Evolutionary conservation across 2,113 vertebrate genomes (phyloP), one percentile per base, ranked within the genome.

Genomic region (Isichthys henryi): DNA sequence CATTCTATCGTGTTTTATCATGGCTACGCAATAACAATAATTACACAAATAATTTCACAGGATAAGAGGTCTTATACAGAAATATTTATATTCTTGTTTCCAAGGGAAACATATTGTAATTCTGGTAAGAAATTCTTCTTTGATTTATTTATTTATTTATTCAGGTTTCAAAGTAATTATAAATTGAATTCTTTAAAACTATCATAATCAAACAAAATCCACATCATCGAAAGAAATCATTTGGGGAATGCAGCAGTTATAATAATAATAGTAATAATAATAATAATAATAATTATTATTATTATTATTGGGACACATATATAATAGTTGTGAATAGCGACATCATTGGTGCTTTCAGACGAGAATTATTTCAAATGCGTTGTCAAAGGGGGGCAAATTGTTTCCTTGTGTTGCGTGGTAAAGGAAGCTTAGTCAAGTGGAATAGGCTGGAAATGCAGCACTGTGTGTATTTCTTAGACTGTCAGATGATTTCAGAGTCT

Each of bases 401-500:
- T 80, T 80, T 80, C 15, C 74, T 35, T 19, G 35, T 80, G 74
- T 80, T 80, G 4, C 43, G 74, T 19, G 17, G 74, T 43, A 80
- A 84, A 10, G 45, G n/a, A 48, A 48, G 35, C 43, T 83, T 45
- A 84, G 19, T 77, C 13, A n/a, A 84, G 31, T 82, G 77, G 5
- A 82, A 84, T 48, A 46, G 43, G 8, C 80, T 46, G 39, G 15
- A 9, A 48, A 48, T 9, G 21, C 80, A 84, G 46, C 80, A 84
- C 39, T 23, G 84, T 89, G 92, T 90, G 88, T 91, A 66, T 91
- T 87, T 88, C 92, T 93, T 92, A 91, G 91, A 93, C 91, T 93
- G 93, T 92, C 94, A 95, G 90, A 92, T 93, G 91, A 89, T 93
- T 92, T n/a, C 91, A 92, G 89, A 92, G 91, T 93, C 90, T 88